These are phyloP conservation scores for Drosophila mayaguana DNA, from an alignment of 2,888 invertebrate genomes.

Conservation along the genomic window DNA sequence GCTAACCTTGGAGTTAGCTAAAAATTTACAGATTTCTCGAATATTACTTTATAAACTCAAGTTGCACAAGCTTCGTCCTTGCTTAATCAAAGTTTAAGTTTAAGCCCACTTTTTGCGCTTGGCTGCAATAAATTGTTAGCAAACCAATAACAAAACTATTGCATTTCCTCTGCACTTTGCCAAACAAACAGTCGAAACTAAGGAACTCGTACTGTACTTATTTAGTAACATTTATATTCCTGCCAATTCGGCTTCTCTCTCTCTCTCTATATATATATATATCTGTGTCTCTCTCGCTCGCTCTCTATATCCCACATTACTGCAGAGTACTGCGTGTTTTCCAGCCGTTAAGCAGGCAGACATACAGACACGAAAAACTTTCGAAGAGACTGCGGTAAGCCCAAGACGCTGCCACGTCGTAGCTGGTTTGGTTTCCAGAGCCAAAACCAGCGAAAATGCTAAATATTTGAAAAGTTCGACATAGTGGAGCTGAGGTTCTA, in stretches of 20 bases:
- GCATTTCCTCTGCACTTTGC: constrained; percentile 22
- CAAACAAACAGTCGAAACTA: constrained; percentile 13
- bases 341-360: constrained; percentile 47
- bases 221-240: constrained; percentile 27
- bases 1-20: neutral
- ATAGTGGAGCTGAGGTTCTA: constrained; percentile 39
- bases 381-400: constrained; percentile 55
- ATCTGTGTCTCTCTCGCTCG: neutral
- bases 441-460: constrained; percentile 58
- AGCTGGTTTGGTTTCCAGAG: constrained; percentile 35
- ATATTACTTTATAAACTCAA: constrained; percentile 1
- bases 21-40: neutral
- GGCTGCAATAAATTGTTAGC: constrained; percentile 49
- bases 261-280: no score
- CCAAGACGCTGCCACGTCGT: constrained; percentile 64
- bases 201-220: constrained; percentile 36
- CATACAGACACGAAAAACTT: constrained; percentile 48
- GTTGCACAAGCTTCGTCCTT: neutral
- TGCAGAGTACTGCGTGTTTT: constrained; percentile 48
- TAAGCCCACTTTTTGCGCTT: constrained; percentile 37
- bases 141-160: constrained; percentile 48
- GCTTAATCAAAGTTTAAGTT: constrained; percentile 33
- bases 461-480: constrained; percentile 77
- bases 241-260: neutral
- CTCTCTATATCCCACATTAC: neutral